Evolutionary conservation across 2,888 invertebrate species (phyloP).

Genomic region (Acanthosepion pharaonis): DNA sequence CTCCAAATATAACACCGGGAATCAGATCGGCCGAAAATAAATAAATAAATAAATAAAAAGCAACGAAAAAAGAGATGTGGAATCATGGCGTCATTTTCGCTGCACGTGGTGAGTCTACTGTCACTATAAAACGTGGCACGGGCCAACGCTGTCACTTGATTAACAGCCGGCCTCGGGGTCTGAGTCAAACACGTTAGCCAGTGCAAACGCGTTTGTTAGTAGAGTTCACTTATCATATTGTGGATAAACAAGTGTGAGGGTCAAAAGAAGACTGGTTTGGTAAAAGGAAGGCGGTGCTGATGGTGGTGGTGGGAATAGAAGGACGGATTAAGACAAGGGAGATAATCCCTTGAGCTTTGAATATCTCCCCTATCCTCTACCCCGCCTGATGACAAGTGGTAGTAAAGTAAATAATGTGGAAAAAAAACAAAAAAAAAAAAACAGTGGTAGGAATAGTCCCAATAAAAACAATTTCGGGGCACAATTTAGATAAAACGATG

Average conservation of each 20-base stretch:
- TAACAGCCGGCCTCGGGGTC: neutral
- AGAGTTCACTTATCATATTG: neutral
- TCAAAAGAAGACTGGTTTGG: neutral
- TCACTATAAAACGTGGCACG: neutral
- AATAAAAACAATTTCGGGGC: too few species aligned
- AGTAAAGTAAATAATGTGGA: neutral
- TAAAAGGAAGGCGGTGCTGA: too few species aligned
- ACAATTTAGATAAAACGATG: too few species aligned
- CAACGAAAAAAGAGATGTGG: neutral
- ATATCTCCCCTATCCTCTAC: neutral
- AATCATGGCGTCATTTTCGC: neutral
- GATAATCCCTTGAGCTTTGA: slow-evolving; percentile 33
- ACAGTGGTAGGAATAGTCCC: too few species aligned
- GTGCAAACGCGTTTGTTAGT: neutral
- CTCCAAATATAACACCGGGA: neutral
- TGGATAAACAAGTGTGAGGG: neutral
- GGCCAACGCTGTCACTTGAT: neutral
- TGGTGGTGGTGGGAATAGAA: accelerated
- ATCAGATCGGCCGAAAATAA: neutral
- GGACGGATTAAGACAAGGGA: neutral
- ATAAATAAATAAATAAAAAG: too few species aligned
- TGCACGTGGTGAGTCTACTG: neutral
- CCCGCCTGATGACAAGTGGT: neutral
- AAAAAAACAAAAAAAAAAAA: neutral
- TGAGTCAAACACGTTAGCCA: neutral